A percentile compares a stretch with the other conserved stretches of the same genome.
Conservation (phyloP, 2,797 vertebrate genomes). For the Xenops minutus region DNA sequence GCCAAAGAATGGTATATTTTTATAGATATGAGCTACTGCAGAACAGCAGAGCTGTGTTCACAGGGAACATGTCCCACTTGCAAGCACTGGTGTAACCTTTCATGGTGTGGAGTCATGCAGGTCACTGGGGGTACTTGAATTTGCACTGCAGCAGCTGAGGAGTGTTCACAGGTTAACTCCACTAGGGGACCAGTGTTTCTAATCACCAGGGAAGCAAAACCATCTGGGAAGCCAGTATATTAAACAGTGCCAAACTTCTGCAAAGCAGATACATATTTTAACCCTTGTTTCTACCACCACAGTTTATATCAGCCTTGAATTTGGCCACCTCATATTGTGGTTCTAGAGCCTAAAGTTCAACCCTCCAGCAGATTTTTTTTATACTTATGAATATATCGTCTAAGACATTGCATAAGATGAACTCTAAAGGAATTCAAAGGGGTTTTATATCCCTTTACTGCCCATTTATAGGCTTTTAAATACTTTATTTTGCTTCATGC, state of each 20-base stretch:
- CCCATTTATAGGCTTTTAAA: neutral
- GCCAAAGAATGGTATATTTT: neutral
- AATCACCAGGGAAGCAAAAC: neutral
- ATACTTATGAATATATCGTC: neutral
- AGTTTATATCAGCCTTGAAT: neutral
- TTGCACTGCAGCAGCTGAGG: neutral
- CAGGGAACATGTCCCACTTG: accelerated
- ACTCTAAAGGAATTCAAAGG: neutral
- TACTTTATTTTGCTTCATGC: neutral
- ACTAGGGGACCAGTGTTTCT: neutral
- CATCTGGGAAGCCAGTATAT: neutral
- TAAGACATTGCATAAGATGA: neutral
- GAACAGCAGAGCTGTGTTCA: neutral
- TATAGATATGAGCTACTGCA: neutral
- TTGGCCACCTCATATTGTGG: neutral
- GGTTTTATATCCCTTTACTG: neutral
- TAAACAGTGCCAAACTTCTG: neutral
- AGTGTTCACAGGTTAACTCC: neutral
- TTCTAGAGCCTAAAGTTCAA: neutral
- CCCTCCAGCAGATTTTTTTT: neutral
- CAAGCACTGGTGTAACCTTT: neutral
- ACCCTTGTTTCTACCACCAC: neutral
- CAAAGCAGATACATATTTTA: neutral
- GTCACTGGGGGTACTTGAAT: neutral
- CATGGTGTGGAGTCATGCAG: neutral